Base-by-base conservation (phyloP, 2,113 vertebrate species). In the Labrus mixtus region DNA sequence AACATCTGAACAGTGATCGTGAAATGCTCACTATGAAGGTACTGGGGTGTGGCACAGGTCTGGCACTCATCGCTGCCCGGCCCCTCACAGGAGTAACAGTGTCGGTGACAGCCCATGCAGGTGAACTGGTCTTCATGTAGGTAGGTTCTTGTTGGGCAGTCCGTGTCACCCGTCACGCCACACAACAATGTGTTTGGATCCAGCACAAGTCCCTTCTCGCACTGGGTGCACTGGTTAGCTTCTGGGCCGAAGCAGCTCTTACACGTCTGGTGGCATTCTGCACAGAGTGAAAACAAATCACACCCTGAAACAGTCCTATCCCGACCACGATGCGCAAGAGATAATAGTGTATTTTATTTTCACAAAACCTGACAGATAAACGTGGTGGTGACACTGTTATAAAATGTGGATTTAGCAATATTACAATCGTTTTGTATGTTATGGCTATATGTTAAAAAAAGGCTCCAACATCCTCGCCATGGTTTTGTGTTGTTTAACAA, bases 211-310 rank as follows among this genome's bases (percentile, higher is more conserved):
- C 89, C 92, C 36, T 76, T 91, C 73, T 94, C 87, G 10, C 95
- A 96, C 76, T 93, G 90, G 6, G 80, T 89, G 76, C 95, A 96
- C 76, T 95, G 93, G 78, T 91, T 94, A 55, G 93, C 73, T 0
- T 92, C 89, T 1, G 95, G 83, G 8, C 95, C 94, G 0, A 69
- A 84, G 85, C 94, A 95, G 58, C 75, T 91, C 4, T 81, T 58
- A 48, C 94, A 95, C 0, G 95, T 95, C 84, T 87, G 93, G 76
- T 95, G 94, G 64, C 95, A 95, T 58, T 95, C 94, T 95, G 79
- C 15, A 75, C 8, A 60, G 0, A 43, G 56, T 20, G 6, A 80
- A 33, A 54, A 60, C 22, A 61, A 50, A 17, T 43, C 0, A 43
- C 8, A 48, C 11, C 17, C 19, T 19, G 36, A n/a, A 2, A 17